Percentiles rank a stretch among this genome's conserved stretches.
phyloP scores from a whole-genome alignment of 23 tunicate genomes.

The Trididemnum nubilum region DNA sequence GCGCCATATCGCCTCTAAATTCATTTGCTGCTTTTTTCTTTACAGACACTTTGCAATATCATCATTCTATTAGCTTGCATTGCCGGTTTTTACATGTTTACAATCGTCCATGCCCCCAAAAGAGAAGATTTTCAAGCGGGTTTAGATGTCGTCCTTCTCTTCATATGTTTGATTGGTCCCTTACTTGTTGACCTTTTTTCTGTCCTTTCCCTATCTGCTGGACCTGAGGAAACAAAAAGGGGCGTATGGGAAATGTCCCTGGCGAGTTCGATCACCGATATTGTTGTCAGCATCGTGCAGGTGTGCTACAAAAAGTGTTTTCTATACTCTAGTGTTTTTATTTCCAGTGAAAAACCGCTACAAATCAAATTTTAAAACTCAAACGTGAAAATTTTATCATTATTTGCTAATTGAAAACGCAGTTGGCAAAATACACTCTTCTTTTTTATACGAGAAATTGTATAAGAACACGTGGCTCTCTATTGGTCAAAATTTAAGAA shows the following conservation, averaged over 20 bases:
- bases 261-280: conserved; percentile 18
- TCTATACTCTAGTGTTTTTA: neutral
- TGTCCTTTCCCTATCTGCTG: conserved; percentile 30
- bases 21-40: neutral
- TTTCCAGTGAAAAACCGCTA: too few species aligned
- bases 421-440: too few species aligned
- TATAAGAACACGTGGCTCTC: too few species aligned
- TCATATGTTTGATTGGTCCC: conserved; percentile 32
- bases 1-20: too few species aligned
- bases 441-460: too few species aligned
- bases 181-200: conserved; percentile 2
- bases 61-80: conserved; percentile 30
- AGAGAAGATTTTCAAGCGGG: conserved; percentile 18
- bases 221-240: neutral
- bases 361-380: too few species aligned
- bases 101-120: conserved; percentile 23
- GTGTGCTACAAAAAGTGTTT: neutral
- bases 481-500: too few species aligned
- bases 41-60: conserved; percentile 28
- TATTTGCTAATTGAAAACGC: too few species aligned
- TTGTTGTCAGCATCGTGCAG: conserved; percentile 21
- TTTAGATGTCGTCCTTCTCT: conserved; percentile 46
- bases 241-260: conserved; percentile 3
- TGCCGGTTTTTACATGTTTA: conserved; percentile 28
- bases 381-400: too few species aligned